Evolutionary conservation across 2,113 vertebrate genomes (phyloP).

Genomic region (Struthio camelus): DNA sequence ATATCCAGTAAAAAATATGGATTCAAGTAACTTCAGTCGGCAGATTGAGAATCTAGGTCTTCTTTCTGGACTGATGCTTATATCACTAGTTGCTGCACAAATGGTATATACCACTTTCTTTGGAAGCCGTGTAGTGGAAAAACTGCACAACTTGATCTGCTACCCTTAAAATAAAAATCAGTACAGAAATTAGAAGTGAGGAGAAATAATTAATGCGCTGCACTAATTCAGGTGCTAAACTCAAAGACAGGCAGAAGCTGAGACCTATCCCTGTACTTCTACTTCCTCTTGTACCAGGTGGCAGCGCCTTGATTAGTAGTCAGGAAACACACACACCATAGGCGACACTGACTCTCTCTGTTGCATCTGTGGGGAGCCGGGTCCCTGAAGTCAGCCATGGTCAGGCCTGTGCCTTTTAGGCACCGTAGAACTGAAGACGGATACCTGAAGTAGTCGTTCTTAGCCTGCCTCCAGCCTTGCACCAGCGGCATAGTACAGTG

Average conservation of each 20-base stretch:
- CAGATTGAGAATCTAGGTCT: not conserved
- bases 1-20: not conserved
- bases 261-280: too few species aligned
- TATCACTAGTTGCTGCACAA: not conserved
- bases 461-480: not conserved
- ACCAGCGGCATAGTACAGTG: not conserved
- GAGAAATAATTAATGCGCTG: not conserved
- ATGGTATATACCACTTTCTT: not conserved
- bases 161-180: not conserved
- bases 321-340: not conserved
- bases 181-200: not conserved
- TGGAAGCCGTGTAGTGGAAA: not conserved
- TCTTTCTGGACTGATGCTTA: not conserved
- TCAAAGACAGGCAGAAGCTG: too few species aligned
- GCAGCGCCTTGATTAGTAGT: not conserved
- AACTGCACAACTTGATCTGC: not conserved
- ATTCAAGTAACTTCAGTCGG: not conserved
- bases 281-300: not conserved
- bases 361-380: not conserved
- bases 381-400: not conserved
- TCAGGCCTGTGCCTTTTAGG: not conserved
- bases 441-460: not conserved
- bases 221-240: too few species aligned
- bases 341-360: not conserved
- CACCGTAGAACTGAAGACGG: not conserved